Conservation (phyloP, 2,888 invertebrate genomes). For the Hydrotaea cyrtoneurina region DNA sequence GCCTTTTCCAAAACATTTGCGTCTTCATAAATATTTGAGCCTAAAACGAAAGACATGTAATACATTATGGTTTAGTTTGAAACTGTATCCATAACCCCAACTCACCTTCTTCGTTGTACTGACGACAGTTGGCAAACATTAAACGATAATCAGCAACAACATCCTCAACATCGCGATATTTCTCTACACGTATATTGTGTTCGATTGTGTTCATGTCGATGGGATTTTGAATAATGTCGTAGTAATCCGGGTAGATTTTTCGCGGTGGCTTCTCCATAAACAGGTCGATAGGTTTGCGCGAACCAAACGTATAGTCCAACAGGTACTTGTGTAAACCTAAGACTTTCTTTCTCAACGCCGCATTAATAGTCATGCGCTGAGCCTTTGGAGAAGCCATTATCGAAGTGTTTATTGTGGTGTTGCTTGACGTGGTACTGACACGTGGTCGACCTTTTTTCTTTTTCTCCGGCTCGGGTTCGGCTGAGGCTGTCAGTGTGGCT, state of each 20-base stretch:
- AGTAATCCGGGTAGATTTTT: slow-evolving; percentile 97
- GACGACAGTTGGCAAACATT: slow-evolving; percentile 99
- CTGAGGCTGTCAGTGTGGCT: slow-evolving; percentile 58
- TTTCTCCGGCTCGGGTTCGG: slow-evolving; percentile 60
- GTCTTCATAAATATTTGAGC: slow-evolving; percentile 97
- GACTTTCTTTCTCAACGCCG: slow-evolving; percentile 87
- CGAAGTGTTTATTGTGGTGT: slow-evolving; percentile 70
- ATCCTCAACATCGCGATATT: slow-evolving; percentile 92
- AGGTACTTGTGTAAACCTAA: slow-evolving; percentile 89
- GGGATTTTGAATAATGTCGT: slow-evolving; percentile 95
- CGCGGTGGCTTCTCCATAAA: slow-evolving; percentile 98
- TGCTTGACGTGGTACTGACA: slow-evolving; percentile 72
- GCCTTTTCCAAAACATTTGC: slow-evolving; percentile 93
- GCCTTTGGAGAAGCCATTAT: slow-evolving; percentile 73
- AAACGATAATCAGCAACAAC: slow-evolving; percentile 91
- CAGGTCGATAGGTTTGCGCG: slow-evolving; percentile 92
- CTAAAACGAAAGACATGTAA: slow-evolving; percentile 12
- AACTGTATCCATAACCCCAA: neutral
- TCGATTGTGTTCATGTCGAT: slow-evolving; percentile 98
- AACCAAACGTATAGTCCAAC: slow-evolving; percentile 87
- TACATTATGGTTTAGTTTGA: neutral
- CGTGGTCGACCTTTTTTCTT: slow-evolving; percentile 79
- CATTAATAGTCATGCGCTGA: slow-evolving; percentile 76
- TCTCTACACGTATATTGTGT: slow-evolving; percentile 91
- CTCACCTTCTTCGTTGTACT: slow-evolving; percentile 94